Conservation (phyloP, 1,140 invertebrate species). For the Drosophila pseudoobscura region DNA sequence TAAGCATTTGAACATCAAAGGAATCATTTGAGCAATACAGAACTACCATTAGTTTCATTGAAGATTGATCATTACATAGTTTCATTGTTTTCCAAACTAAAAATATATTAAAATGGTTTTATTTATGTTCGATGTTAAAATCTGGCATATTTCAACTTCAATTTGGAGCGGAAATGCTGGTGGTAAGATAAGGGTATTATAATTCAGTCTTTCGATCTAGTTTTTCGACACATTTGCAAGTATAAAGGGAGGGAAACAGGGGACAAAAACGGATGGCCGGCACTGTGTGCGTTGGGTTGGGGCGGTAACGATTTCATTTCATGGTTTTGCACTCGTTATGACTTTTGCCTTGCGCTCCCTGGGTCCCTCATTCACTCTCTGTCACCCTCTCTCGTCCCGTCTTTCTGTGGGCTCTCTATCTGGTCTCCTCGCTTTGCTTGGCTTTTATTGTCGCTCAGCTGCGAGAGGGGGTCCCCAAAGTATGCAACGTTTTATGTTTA, state of each 20-base stretch:
- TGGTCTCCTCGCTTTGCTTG: constrained; percentile 43
- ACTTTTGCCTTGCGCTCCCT: constrained; percentile 61
- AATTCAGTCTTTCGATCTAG: not conserved
- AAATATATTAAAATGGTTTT: too few species aligned
- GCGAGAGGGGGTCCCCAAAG: constrained; percentile 66
- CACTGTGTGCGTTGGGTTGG: constrained; percentile 11
- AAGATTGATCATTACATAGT: too few species aligned
- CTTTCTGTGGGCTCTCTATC: constrained; percentile 1
- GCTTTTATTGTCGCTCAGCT: constrained; percentile 79
- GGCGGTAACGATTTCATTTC: constrained; percentile 79
- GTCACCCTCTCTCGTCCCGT: not conserved
- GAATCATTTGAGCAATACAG: too few species aligned
- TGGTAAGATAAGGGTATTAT: constrained; percentile 15
- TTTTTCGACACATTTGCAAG: constrained; percentile 51
- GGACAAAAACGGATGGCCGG: not conserved
- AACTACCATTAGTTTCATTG: too few species aligned
- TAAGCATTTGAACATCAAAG: too few species aligned
- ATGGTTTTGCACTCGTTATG: constrained; percentile 82
- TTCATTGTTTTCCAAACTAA: too few species aligned
- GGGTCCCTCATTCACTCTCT: too few species aligned
- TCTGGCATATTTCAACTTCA: not conserved
- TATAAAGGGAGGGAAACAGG: constrained; percentile 15
- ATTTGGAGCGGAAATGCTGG: not conserved
- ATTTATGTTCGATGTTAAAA: too few species aligned
- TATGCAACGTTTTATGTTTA: constrained; percentile 79